Percentiles rank a stretch among this genome's conserved stretches.
Conservation (phyloP, 2,797 vertebrate species). For the Gadopsis marmoratus region DNA sequence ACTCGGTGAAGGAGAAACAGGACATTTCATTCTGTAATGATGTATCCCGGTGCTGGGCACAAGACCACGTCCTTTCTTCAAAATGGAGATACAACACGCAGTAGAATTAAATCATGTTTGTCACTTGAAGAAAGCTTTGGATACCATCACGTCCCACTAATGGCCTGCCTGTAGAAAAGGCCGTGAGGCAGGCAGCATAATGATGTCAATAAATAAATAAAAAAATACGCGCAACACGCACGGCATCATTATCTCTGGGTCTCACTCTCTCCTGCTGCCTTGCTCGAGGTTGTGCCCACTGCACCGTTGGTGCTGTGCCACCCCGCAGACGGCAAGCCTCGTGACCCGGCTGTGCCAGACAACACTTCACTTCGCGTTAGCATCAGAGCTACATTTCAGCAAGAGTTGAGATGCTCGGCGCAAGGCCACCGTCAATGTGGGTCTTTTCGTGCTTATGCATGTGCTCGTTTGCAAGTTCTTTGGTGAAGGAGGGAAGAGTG, state of each 20-base stretch:
- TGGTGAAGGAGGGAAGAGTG: slow-evolving; percentile 10
- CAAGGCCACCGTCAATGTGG: slow-evolving; percentile 23
- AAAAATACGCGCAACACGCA: slow-evolving; percentile 32
- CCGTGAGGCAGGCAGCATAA: slow-evolving; percentile 49
- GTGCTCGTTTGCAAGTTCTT: slow-evolving; percentile 26
- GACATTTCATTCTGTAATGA: slow-evolving; percentile 58
- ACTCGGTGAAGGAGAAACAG: slow-evolving; percentile 60
- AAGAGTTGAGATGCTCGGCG: slow-evolving; percentile 15
- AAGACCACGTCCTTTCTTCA: slow-evolving; percentile 25
- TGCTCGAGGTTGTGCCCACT: slow-evolving; percentile 52
- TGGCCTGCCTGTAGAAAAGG: slow-evolving; percentile 59
- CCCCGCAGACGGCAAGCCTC: slow-evolving; percentile 37
- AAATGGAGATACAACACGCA: slow-evolving; percentile 36
- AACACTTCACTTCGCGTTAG: slow-evolving; percentile 57
- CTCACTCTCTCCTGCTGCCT: slow-evolving; percentile 36
- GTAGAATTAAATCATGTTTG: slow-evolving; percentile 59
- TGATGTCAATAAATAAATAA: slow-evolving; percentile 8
- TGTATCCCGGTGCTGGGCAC: slow-evolving; percentile 23
- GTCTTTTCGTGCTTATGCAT: slow-evolving; percentile 43
- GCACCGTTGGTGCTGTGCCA: slow-evolving; percentile 33
- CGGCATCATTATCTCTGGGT: slow-evolving; percentile 61
- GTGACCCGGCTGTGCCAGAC: slow-evolving; percentile 5
- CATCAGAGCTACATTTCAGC: slow-evolving; percentile 38
- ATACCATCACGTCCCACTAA: slow-evolving; percentile 67
- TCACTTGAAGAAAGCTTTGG: slow-evolving; percentile 53